These are phyloP conservation scores for Dicentrarchus labrax DNA, from an alignment of 2,113 vertebrate genomes.

Conservation along the genomic window DNA sequence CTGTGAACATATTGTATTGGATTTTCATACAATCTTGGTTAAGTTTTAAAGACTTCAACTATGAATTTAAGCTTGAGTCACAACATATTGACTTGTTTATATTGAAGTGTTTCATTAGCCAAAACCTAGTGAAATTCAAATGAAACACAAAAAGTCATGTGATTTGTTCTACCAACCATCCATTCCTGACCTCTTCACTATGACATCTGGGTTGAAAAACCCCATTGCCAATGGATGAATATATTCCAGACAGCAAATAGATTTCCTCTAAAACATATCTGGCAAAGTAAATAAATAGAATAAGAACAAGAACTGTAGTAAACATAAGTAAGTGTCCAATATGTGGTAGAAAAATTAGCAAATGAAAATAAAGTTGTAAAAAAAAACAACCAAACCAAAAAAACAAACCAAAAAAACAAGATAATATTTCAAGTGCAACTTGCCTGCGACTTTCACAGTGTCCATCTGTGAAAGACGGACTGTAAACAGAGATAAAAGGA, in stretches of 20 bases:
- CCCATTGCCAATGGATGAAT: too few relatives aligned
- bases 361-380: background rate
- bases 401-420: background rate
- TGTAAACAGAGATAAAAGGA: conserved; percentile 31
- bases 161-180: background rate
- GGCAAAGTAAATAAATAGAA: background rate
- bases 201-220: background rate
- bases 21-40: too few relatives aligned
- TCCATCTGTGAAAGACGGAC: background rate
- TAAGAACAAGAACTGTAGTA: background rate
- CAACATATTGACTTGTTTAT: too few relatives aligned
- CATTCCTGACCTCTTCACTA: background rate
- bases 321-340: background rate
- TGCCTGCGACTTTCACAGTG: background rate
- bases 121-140: too few relatives aligned
- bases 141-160: too few relatives aligned
- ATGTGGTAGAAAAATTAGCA: background rate
- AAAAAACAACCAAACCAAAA: background rate
- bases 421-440: background rate
- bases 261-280: too few relatives aligned
- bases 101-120: too few relatives aligned
- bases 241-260: too few relatives aligned
- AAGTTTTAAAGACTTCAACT: too few relatives aligned
- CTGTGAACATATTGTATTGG: too few relatives aligned
- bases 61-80: too few relatives aligned